Conservation (phyloP, 2,797 vertebrate genomes). For the Amblyraja radiata region DNA sequence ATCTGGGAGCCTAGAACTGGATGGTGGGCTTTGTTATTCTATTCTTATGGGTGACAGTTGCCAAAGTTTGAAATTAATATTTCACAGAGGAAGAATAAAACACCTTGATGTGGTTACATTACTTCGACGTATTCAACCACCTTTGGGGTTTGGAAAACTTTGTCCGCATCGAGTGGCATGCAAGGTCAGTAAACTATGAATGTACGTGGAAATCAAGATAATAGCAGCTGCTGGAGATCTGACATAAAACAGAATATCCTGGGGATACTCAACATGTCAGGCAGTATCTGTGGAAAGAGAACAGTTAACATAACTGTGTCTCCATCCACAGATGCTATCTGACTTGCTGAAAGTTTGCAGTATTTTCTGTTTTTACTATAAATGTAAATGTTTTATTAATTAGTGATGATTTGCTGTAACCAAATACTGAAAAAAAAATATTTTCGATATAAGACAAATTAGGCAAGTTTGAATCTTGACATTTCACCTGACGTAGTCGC, state of each 20-base stretch:
- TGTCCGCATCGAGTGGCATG: slow-evolving; percentile 97
- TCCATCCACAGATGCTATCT: no score
- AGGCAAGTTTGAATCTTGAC: background rate
- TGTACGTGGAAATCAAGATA: background rate
- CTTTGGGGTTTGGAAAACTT: slow-evolving; percentile 91
- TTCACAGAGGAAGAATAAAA: slow-evolving; percentile 86
- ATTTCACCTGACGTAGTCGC: background rate
- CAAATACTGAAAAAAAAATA: background rate
- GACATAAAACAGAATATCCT: no score
- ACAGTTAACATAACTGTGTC: no score
- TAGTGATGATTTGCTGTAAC: background rate
- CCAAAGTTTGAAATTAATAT: slow-evolving; percentile 26
- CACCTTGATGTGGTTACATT: slow-evolving; percentile 94
- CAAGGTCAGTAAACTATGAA: slow-evolving; percentile 67
- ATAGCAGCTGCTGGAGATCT: no score
- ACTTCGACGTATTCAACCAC: slow-evolving; percentile 90
- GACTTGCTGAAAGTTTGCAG: no score
- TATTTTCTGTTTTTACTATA: background rate
- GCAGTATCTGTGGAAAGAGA: no score
- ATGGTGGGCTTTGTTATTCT: background rate
- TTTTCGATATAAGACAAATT: background rate
- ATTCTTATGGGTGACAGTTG: background rate
- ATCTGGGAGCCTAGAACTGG: background rate
- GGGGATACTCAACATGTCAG: no score
- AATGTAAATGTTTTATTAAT: background rate